These are phyloP conservation scores for Artemisiospiza belli DNA, from an alignment of 2,113 vertebrate species.

Conservation along the genomic window DNA sequence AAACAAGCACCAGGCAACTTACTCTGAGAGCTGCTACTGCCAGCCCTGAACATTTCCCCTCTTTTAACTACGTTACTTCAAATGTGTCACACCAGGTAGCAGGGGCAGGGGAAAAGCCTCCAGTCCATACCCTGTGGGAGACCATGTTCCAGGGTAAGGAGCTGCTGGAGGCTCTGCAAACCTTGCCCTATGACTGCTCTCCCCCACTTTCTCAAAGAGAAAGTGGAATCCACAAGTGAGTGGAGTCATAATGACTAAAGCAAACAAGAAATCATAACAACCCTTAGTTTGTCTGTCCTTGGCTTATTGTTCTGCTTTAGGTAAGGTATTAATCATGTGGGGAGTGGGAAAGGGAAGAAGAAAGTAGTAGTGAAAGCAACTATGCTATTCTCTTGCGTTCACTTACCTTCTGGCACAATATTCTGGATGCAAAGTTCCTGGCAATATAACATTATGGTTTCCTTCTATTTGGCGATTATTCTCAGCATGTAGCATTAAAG, in stretches of 20 bases:
- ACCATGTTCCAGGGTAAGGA: constrained; percentile 37
- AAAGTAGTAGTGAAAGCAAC: neutral
- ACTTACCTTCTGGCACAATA: constrained; percentile 3
- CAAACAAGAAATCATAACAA: constrained; percentile 27
- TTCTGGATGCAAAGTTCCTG: neutral
- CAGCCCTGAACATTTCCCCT: neutral
- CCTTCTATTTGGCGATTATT: constrained; percentile 8
- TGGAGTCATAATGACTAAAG: constrained; percentile 62
- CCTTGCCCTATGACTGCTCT: constrained; percentile 26
- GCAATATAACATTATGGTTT: neutral
- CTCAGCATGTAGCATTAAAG: neutral
- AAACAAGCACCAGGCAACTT: constrained; percentile 18
- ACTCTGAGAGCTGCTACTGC: constrained; percentile 1
- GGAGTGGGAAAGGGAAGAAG: neutral
- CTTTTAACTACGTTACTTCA: neutral
- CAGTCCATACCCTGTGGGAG: neutral
- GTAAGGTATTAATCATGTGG: neutral
- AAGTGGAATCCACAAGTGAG: constrained; percentile 10
- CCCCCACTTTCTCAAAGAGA: neutral
- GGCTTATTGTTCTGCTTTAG: constrained; percentile 56
- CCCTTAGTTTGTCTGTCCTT: constrained; percentile 29
- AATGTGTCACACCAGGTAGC: accelerated
- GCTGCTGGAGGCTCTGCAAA: constrained; percentile 39
- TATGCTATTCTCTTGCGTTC: neutral
- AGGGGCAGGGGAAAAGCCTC: neutral